These are phyloP conservation scores for Caerostris extrusa DNA, from an alignment of 1,140 invertebrate genomes.

Conservation along the genomic window DNA sequence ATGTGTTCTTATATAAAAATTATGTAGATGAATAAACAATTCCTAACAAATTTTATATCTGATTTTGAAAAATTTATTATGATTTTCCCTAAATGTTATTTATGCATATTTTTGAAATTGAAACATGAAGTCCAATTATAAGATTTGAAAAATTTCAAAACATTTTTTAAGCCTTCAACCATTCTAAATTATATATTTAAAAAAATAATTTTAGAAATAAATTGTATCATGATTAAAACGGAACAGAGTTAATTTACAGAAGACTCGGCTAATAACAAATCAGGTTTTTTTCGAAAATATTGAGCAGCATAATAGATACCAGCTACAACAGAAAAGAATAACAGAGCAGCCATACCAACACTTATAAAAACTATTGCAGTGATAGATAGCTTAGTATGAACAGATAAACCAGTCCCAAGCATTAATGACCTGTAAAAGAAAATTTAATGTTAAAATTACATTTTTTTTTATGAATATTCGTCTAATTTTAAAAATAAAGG, in stretches of 20 bases:
- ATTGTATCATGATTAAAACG: background rate
- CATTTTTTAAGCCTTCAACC: no score
- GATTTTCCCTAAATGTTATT: no score
- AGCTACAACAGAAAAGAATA: background rate
- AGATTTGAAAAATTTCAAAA: no score
- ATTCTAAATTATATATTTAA: background rate
- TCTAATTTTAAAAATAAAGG: no score
- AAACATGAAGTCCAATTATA: no score
- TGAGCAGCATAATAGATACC: background rate
- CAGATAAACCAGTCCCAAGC: slow-evolving; percentile 21
- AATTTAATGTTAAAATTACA: background rate
- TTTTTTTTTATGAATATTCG: no score
- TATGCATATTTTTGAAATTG: no score
- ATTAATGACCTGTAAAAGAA: slow-evolving; percentile 47
- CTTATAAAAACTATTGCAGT: slow-evolving; percentile 8
- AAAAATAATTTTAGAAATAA: background rate
- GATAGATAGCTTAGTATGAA: slow-evolving; percentile 21
- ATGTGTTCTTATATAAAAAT: no score
- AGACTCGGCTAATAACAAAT: slow-evolving; percentile 15
- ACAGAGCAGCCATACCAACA: slow-evolving; percentile 32
- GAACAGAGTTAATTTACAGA: background rate
- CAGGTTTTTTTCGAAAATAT: background rate
- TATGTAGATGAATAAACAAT: no score
- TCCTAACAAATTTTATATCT: no score
- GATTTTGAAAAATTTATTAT: no score